Evolutionary conservation across 1,140 invertebrate species (phyloP), one percentile per base, ranked within the genome.

Genomic region (Rhagoletis zephyria): DNA sequence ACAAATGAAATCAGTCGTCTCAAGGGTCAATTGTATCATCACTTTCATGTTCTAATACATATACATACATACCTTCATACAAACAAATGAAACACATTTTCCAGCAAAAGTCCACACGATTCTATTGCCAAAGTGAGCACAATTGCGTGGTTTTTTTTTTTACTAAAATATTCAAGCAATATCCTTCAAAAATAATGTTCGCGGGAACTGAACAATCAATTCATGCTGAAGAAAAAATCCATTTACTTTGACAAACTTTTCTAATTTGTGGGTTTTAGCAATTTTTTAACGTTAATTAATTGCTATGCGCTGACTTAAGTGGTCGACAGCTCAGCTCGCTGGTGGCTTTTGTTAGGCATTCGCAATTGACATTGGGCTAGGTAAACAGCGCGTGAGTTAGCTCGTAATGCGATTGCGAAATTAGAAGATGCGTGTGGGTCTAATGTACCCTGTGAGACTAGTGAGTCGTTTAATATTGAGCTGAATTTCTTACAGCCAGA

Each of bases 241-340:
- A 30, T 67, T 67, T 16, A 74, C 67, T 74, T 74, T 16, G 67
- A 74, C 40, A 74, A 74, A 45, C 42, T 45, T 74, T 48, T 74
- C 67, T 74, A 74, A 74, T 74, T 74, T 74, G 67, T 74, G 40
- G 67, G 42, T 16, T 48, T 74, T 45, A 42, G 67, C 42, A 74
- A 74, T 74, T 74, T 74, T 74, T 74, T 74, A 74, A 48, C 67
- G 40, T 74, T 74, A 74, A 74, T 74, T 74, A 74, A 74, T 74
- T 74, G 67, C 67, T 74, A 42, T 16, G 42, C 67, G 42, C 16
- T 45, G 14, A 74, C 67, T 74, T 45, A 70, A 74, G 42, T 74
- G 67, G 42, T 74, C 67, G 45, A 4, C 67, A 74, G 67, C 42
- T 4, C 67, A 74, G 42, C 40, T 74, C 12, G 67, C 67, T 74